Conservation (phyloP, 1,140 invertebrate genomes). For the Drosophila grimshawi region DNA sequence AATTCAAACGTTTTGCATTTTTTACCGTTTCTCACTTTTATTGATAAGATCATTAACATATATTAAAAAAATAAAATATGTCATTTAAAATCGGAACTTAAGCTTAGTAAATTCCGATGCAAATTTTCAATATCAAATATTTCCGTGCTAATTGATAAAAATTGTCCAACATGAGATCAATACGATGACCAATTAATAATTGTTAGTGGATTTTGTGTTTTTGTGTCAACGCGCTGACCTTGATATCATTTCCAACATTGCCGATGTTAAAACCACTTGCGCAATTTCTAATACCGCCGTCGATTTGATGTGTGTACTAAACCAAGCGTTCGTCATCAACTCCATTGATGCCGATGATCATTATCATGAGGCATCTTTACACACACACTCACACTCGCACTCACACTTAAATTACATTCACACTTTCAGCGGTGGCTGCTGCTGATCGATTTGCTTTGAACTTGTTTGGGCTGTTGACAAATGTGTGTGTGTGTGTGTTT, state of each 20-base stretch:
- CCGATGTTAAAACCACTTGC: conserved; percentile 60
- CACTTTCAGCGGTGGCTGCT: conserved; percentile 24
- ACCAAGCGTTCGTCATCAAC: conserved; percentile 45
- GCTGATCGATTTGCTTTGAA: conserved; percentile 65
- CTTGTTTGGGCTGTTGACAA: conserved; percentile 62
- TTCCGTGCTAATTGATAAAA: conserved; percentile 46
- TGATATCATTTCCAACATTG: conserved; percentile 77
- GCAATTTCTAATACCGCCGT: conserved; percentile 75
- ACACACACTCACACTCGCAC: conserved; percentile 25
- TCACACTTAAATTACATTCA: conserved; percentile 27
- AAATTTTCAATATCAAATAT: conserved; percentile 27
- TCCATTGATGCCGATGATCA: conserved; percentile 41
- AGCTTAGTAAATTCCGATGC: conserved; percentile 51
- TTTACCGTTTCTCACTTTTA: conserved; percentile 4
- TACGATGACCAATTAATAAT: conserved; percentile 79
- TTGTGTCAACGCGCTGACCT: conserved; percentile 74
- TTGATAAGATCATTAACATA: conserved; percentile 9
- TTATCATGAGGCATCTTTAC: conserved; percentile 49
- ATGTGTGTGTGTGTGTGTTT: conserved; percentile 20
- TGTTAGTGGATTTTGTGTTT: conserved; percentile 77
- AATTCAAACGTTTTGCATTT: conserved; percentile 17
- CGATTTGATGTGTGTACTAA: conserved; percentile 75
- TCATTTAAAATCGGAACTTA: conserved; percentile 29
- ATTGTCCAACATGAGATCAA: conserved; percentile 50
- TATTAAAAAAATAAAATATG: conserved; percentile 25